phyloP scores from a whole-genome alignment of 2,888 invertebrate species.

The Ferrisia virgata region DNA sequence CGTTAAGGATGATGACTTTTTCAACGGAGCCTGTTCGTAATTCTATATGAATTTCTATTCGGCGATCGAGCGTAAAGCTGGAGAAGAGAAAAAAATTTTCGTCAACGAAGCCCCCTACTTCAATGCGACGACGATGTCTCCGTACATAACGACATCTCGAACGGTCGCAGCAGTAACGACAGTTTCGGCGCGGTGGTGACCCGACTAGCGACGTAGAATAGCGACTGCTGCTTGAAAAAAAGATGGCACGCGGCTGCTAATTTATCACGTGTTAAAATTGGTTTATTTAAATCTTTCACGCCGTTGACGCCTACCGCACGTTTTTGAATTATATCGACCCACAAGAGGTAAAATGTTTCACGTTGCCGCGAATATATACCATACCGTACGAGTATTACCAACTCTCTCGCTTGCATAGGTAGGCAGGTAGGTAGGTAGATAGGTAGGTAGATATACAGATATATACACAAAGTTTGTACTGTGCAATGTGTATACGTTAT shows the following conservation, averaged over 20 bases:
- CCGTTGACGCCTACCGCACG: constrained; percentile 12
- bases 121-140: not conserved
- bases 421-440: too few relatives aligned
- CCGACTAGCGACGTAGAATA: too few relatives aligned
- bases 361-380: not conserved
- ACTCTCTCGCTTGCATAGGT: too few relatives aligned
- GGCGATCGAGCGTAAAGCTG: not conserved
- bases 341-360: constrained; percentile 5
- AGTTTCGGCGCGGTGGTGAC: not conserved
- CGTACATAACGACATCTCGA: not conserved
- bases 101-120: not conserved
- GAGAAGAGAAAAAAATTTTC: not conserved
- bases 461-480: too few relatives aligned
- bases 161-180: not conserved
- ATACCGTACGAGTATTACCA: too few relatives aligned
- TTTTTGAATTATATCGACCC: constrained; percentile 23
- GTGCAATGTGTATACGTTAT: too few relatives aligned
- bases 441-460: too few relatives aligned
- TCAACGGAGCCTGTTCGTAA: not conserved
- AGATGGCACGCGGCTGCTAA: constrained; percentile 11
- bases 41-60: not conserved
- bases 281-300: constrained; percentile 12
- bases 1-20: not conserved
- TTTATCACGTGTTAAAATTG: constrained; percentile 26
- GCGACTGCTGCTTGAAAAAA: not conserved